phyloP scores from a whole-genome alignment of 2,888 invertebrate genomes.

The Protula sp. region DNA sequence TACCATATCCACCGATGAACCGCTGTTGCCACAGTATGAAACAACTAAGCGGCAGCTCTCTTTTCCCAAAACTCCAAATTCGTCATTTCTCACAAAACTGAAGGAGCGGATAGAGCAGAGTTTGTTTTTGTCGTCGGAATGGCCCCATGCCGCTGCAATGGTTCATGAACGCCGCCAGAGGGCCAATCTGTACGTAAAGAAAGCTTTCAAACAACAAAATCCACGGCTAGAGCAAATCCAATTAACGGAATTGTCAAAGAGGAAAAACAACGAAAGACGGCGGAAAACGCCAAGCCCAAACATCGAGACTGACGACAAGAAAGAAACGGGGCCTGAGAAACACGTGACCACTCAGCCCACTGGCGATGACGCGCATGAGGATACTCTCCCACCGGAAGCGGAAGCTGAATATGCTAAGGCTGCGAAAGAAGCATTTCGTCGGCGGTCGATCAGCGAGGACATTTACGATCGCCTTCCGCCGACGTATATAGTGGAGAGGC shows the following conservation, averaged over 20 bases:
- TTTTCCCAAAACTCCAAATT: conserved; percentile 1
- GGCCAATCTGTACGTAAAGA: conserved; percentile 15
- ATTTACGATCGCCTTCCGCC: conserved; percentile 19
- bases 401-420: neutral
- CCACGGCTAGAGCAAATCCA: conserved; percentile 5
- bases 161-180: conserved; percentile 24
- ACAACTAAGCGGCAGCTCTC: too few species aligned
- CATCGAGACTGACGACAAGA: neutral
- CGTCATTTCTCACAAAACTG: conserved; percentile 19
- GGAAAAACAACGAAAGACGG: too few species aligned
- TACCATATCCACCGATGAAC: neutral
- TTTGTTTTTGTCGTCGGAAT: conserved; percentile 26
- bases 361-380: neutral
- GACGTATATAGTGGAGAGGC: neutral
- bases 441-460: conserved; percentile 28
- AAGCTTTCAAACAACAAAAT: conserved; percentile 3
- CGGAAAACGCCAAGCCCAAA: neutral
- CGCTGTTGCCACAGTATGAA: neutral
- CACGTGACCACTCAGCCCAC: too few species aligned
- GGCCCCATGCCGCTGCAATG: conserved; percentile 24
- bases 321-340: too few species aligned
- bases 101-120: conserved; percentile 27
- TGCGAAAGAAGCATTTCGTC: conserved; percentile 16
- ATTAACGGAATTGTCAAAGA: conserved; percentile 6
- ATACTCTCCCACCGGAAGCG: neutral